A percentile compares a stretch with the other conserved stretches of the same genome.
Evolutionary conservation across 2,888 invertebrate genomes (phyloP).

Genomic region (Tortrix viridana): DNA sequence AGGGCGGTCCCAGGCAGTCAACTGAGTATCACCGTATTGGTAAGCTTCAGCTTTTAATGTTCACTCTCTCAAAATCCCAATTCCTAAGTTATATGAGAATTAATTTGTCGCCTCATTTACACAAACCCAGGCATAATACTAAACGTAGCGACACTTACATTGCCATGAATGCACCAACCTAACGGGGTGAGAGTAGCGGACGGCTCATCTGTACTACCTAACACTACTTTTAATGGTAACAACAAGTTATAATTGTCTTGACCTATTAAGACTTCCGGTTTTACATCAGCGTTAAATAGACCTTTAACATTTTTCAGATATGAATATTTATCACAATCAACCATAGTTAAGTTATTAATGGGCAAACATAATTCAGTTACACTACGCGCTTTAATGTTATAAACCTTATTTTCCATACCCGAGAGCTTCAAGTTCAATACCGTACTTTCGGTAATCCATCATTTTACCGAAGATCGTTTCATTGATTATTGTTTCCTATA

Average conservation of each 20-base stretch:
- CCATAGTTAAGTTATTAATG: slow-evolving; percentile 34
- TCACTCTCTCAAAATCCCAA: too few species aligned
- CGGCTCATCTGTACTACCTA: slow-evolving; percentile 40
- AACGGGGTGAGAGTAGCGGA: slow-evolving; percentile 42
- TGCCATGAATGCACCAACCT: slow-evolving; percentile 44
- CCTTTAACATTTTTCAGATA: slow-evolving; percentile 24
- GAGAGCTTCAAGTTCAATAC: slow-evolving; percentile 39
- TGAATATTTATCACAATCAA: slow-evolving; percentile 35
- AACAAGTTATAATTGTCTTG: slow-evolving; percentile 48
- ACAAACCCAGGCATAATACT: too few species aligned
- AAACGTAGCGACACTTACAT: too few species aligned
- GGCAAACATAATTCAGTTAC: slow-evolving; percentile 43
- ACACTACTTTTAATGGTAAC: slow-evolving; percentile 40
- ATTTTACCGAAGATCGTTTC: too few species aligned
- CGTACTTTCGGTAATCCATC: slow-evolving; percentile 22
- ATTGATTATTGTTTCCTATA: too few species aligned
- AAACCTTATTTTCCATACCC: slow-evolving; percentile 32
- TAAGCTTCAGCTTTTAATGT: too few species aligned
- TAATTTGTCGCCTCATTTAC: too few species aligned
- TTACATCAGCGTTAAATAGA: slow-evolving; percentile 9
- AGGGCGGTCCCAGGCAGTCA: too few species aligned
- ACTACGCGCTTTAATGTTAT: slow-evolving; percentile 39
- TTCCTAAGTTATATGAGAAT: too few species aligned
- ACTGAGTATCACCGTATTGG: too few species aligned
- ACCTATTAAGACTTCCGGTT: slow-evolving; percentile 47